phyloP scores from a whole-genome alignment of 2,888 invertebrate genomes.

The Micropterix aruncella region DNA sequence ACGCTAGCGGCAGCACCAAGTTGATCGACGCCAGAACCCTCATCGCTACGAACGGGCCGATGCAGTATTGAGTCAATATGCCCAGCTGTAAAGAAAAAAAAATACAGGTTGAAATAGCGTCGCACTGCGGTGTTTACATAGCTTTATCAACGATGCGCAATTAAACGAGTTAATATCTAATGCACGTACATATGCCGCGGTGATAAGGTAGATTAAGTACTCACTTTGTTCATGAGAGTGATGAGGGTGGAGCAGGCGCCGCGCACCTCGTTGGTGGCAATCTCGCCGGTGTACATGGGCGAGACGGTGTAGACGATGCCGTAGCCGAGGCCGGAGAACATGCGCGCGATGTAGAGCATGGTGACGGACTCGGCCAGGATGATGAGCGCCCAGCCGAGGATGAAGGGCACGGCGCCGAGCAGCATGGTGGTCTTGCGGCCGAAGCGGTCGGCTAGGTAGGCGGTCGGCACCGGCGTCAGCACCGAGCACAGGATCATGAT shows the following conservation, averaged over 20 bases:
- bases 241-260: slow-evolving; percentile 48
- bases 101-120: no score
- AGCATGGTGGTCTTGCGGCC: slow-evolving; percentile 56
- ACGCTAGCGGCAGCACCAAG: slow-evolving; percentile 38
- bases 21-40: slow-evolving; percentile 38
- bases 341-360: slow-evolving; percentile 41
- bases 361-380: slow-evolving; percentile 40
- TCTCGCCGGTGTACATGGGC: slow-evolving; percentile 49
- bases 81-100: slow-evolving; percentile 32
- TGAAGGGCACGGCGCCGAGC: slow-evolving; percentile 42
- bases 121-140: no score
- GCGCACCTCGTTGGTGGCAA: slow-evolving; percentile 43
- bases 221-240: slow-evolving; percentile 41
- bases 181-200: no score
- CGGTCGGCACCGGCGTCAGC: slow-evolving; percentile 44
- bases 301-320: slow-evolving; percentile 45
- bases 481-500: slow-evolving; percentile 50
- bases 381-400: slow-evolving; percentile 48
- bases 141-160: no score
- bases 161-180: no score
- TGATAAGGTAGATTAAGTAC: no score
- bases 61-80: slow-evolving; percentile 44
- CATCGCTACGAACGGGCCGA: slow-evolving; percentile 43
- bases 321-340: slow-evolving; percentile 49
- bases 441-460: slow-evolving; percentile 45